Percentiles rank a stretch among this genome's conserved stretches.
Evolutionary conservation across 2,888 invertebrate species (phyloP).

Genomic region (Noctua pronuba): DNA sequence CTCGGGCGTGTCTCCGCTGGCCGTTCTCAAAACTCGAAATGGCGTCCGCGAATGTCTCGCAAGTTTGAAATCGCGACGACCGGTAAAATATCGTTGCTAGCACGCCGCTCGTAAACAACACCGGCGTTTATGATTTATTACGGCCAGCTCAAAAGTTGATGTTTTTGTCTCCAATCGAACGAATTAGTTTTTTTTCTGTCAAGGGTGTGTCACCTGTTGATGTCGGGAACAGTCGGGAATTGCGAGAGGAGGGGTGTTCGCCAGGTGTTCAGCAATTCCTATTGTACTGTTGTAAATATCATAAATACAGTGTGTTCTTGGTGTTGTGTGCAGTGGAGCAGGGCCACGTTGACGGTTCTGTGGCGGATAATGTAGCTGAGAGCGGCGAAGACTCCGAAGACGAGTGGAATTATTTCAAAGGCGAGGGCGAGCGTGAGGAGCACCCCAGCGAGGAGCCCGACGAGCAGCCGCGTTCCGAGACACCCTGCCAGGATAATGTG

Average conservation of each 20-base stretch:
- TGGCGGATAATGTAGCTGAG: constrained; percentile 94
- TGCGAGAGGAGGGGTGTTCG: constrained; percentile 69
- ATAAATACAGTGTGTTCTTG: constrained; percentile 70
- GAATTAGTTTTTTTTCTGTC: constrained; percentile 61
- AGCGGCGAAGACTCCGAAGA: constrained; percentile 95
- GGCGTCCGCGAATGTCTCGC: constrained; percentile 86
- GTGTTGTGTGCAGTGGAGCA: constrained; percentile 84
- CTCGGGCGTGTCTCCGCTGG: constrained; percentile 82
- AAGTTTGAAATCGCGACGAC: constrained; percentile 88
- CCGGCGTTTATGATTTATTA: constrained; percentile 69
- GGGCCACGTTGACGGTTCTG: constrained; percentile 87
- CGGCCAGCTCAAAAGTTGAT: constrained; percentile 51
- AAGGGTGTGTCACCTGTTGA: constrained; percentile 90
- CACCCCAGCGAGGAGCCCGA: constrained; percentile 90
- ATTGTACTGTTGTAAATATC: constrained; percentile 50
- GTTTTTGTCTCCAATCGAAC: constrained; percentile 62
- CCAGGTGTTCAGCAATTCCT: constrained; percentile 70
- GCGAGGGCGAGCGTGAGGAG: constrained; percentile 91
- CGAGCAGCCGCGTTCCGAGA: constrained; percentile 87
- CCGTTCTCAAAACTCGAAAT: constrained; percentile 87
- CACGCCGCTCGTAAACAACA: constrained; percentile 71
- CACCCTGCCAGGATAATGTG: constrained; percentile 88
- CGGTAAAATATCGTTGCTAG: constrained; percentile 85
- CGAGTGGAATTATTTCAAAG: constrained; percentile 96
- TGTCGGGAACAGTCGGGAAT: constrained; percentile 67